Evolutionary conservation across 2,888 invertebrate genomes (phyloP), one percentile per base, ranked within the genome.

Genomic region (Pseudeuparius sepicola): DNA sequence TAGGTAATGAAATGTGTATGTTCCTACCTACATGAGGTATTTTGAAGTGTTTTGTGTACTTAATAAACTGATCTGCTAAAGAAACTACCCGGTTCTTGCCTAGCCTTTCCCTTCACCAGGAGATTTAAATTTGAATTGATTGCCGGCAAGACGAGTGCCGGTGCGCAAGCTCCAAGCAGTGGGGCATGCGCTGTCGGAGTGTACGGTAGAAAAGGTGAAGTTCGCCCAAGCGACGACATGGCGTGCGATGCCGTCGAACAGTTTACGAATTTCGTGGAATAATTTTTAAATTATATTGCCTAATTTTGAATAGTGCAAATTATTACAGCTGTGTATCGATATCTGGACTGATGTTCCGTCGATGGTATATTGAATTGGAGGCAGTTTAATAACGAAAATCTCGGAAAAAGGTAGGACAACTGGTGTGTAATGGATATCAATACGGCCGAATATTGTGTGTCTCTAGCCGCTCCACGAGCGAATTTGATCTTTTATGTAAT

Each of bases 401-500:
- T 34, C 27, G 34, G 48, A 53, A 54, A 54, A 55, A 56, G 59
- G 59, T 55, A 46, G 55, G 50, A 43, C 49, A 48, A 37, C 47
- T 33, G 43, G 34, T 27, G 32, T 52, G 51, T 51, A 59, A 58
- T 59, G 55, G 56, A 58, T 55, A 57, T 51, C 57, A 55, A 59
- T 63, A 63, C 51, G 57, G 63, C 52, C 58, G 51, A 63, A 54
- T 56, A 60, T 63, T 60, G 60, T 60, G 40, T 61, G 57, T 24
- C 52, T 48, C 51, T 43, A 39, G 38, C n/a, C 38, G 35, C 42
- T 49, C 43, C 47, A 41, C 54, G 51, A 53, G 59, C 60, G 60
- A 61, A 57, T 53, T 50, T 62, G 59, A 56, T 53, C 61, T 57
- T 56, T 60, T 59, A 49, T 46, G 57, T 48, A 47, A 39, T 48